Evolutionary conservation across 1,140 invertebrate genomes (phyloP), one percentile per base, ranked within the genome.

Genomic region (Telenomus remus): DNA sequence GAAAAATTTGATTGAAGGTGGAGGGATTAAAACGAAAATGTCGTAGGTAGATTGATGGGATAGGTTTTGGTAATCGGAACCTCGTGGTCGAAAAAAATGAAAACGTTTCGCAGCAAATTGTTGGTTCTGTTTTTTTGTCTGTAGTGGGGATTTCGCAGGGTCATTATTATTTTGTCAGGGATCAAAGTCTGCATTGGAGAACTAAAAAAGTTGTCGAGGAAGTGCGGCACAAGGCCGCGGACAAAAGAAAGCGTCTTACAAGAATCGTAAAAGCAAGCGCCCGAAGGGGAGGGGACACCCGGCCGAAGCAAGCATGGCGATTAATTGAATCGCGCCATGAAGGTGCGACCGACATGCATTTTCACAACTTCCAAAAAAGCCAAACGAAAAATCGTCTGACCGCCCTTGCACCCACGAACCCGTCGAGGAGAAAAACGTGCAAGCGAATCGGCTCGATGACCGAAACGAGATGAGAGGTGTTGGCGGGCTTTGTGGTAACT

Each of bases 251-350:
- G 61, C 51, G 46, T 57, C 63, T 44, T 15, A 14, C 34, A 34
- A 47, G 54, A 57, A 50, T 66, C 54, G 35, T 6, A 63, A 63
- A 63, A 63, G 47, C 57, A 46, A 53, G 34, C 37, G 51, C 34
- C 33, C 66, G 73, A 55, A 57, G 19, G 61, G 73, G 72, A 47
- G 69, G 73, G 71, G 73, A 54, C 57, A 76, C 73, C 80, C 79
- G 78, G 80, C 57, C 64, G 43, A n/a, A 74, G 71, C 79, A 83
- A 82, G 81, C 82, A 84, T 84, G 82, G 82, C 82, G 82, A 82
- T 81, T 74, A 81, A 80, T 83, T 75, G 54, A 72, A 50, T 51
- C 46, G 51, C 60, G 59, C 65, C 39, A 66, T 49, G 50, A 46
- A 48, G 6, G 10, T n/a, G 3, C 27, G 10, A 46, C 4, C 37